Base-by-base conservation (phyloP, 35 echinoderm and acorn worm genomes). In the Acanthaster planci region DNA sequence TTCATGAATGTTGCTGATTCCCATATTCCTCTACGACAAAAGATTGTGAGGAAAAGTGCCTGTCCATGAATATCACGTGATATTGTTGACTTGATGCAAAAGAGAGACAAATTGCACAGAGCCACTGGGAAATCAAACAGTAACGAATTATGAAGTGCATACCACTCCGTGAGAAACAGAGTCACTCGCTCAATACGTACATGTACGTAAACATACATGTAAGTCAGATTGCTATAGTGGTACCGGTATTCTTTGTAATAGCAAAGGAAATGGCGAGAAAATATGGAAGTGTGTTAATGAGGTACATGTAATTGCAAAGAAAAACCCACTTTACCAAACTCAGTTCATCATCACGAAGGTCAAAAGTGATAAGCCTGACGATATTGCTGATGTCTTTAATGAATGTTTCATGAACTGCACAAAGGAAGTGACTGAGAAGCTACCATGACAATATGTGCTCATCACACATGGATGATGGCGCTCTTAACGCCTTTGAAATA, bases 381-480 rank as follows among this genome's bases (percentile, higher is more conserved):
- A 67, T n/a, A 67, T 67, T 67, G 59, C 59, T 8, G 21, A 67
- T 67, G 59, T 67, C 30, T 67, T 67, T 67, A 67, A 67, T 2
- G 21, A 23, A 26, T 67, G 23, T 31, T 23, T 67, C 23, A 31
- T 67, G 10, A 67, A 18, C 21, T 67, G 59, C 23, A n/a, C 59
- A 26, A 4, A 31, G 7, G 23, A 67, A n/a, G 59, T 21, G 21
- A 67, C 59, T 8, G 30, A 67, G 30, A 23, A 67, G 1, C 30
- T 67, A 31, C 59, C 59, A 26, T 8, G 23, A n/a, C n/a, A n/a
- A n/a, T n/a, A n/a, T 47, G 21, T 19, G 30, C 23, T 19, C 30
- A 31, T 67, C 21, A 8, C 15, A n/a, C 30, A n/a, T 19, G 59
- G 21, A 67, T 26, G 59, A 47, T 47, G 12, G 7, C 30, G 1